Percentiles rank a stretch among this genome's conserved stretches.
phyloP scores from a whole-genome alignment of 2,113 vertebrate genomes.

The Hippocampus abdominalis region DNA sequence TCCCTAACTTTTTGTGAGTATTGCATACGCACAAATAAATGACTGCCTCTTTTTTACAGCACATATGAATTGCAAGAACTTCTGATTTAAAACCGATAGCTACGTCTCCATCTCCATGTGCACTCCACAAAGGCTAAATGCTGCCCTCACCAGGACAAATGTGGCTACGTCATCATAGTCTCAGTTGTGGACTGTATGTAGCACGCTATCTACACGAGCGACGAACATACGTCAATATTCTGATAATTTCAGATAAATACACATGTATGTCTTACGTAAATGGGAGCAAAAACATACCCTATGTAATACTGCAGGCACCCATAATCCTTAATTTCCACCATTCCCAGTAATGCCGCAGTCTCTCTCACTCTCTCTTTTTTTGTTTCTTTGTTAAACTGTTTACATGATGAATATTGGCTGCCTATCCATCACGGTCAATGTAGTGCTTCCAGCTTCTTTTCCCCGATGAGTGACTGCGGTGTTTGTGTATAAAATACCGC shows the following conservation, averaged over 20 bases:
- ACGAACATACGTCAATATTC: not conserved
- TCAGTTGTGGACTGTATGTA: not conserved
- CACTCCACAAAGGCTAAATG: slow-evolving; percentile 14
- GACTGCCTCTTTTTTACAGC: not conserved
- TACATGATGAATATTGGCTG: not conserved
- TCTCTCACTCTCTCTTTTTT: not conserved
- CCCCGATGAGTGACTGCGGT: not conserved
- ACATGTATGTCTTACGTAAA: not conserved
- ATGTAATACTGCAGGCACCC: not conserved
- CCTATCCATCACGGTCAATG: not conserved
- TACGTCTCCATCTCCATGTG: not conserved
- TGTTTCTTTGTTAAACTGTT: not conserved
- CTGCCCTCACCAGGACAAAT: slow-evolving; percentile 36
- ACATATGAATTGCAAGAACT: not conserved
- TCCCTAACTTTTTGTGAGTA: too few relatives aligned
- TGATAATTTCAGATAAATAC: not conserved
- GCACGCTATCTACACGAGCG: not conserved
- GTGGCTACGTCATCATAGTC: not conserved
- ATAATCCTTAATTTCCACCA: not conserved
- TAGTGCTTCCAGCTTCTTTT: not conserved
- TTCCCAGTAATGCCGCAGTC: not conserved
- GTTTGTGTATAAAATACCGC: not conserved
- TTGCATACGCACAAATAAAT: not conserved
- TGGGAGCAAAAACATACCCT: not conserved
- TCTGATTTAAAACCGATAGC: not conserved